These are phyloP conservation scores for Cyrtonyx montezumae DNA, from an alignment of 2,113 vertebrate species.

Conservation along the genomic window DNA sequence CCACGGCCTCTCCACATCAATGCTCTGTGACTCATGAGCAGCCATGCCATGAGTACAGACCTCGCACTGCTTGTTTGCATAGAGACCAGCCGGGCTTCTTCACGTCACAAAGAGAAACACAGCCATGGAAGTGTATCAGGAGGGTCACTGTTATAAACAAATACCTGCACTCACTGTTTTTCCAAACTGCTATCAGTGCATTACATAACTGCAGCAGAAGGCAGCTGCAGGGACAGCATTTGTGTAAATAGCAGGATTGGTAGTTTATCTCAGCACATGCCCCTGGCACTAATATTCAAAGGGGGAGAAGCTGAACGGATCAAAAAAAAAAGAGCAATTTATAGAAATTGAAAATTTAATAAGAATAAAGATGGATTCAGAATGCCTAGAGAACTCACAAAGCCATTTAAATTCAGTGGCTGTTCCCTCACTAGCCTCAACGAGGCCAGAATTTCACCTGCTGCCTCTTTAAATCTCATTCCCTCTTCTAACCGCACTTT, in stretches of 20 bases:
- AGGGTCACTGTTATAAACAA: neutral
- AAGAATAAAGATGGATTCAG: slow-evolving; percentile 5
- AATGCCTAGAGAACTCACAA: neutral
- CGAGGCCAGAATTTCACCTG: neutral
- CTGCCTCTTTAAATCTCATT: slow-evolving; percentile 57
- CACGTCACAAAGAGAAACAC: neutral
- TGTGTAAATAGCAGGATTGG: slow-evolving; percentile 1
- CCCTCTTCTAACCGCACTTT: slow-evolving; percentile 15
- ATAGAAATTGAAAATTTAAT: neutral
- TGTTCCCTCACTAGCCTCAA: neutral
- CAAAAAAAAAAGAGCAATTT: neutral
- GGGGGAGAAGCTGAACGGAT: neutral
- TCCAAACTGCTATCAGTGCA: neutral
- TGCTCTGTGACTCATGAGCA: fast-evolving
- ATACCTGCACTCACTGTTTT: neutral
- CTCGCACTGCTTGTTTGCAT: neutral
- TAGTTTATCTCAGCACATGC: neutral
- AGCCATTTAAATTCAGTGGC: neutral
- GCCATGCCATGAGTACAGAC: fast-evolving
- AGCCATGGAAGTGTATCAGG: neutral
- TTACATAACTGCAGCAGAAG: neutral
- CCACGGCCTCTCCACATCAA: fast-evolving
- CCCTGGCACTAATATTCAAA: neutral
- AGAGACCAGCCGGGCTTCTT: neutral
- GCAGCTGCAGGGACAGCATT: neutral